phyloP scores from a whole-genome alignment of 1,140 invertebrate species.

The Arion vulgaris region DNA sequence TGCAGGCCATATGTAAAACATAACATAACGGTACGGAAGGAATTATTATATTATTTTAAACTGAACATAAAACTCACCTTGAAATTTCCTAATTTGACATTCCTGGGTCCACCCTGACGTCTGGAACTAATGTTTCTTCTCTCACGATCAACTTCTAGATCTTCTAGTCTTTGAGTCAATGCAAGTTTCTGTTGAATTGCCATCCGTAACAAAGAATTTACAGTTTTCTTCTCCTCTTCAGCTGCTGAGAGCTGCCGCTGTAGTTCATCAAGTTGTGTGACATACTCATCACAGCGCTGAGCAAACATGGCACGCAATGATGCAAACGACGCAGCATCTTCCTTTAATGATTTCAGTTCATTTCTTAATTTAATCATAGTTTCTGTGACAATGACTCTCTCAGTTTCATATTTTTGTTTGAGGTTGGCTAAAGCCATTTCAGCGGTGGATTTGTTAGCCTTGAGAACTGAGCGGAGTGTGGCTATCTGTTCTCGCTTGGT shows the following conservation, averaged over 20 bases:
- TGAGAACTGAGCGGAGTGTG: conserved; percentile 95
- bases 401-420: conserved; percentile 99
- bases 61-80: conserved; percentile 52
- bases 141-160: conserved; percentile 90
- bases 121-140: conserved; percentile 74
- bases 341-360: conserved; percentile 93
- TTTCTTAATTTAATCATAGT: conserved; percentile 97
- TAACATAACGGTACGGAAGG: no score
- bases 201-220: conserved; percentile 95
- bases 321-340: conserved; percentile 99
- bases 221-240: conserved; percentile 98
- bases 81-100: conserved; percentile 60
- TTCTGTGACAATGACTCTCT: conserved; percentile 97
- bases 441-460: conserved; percentile 98
- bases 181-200: conserved; percentile 97
- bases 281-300: conserved; percentile 98
- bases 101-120: conserved; percentile 53
- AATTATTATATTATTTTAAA: no score
- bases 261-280: conserved; percentile 97
- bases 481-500: conserved; percentile 99
- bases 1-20: no score
- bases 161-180: conserved; percentile 91
- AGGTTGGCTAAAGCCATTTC: conserved; percentile 97
- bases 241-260: conserved; percentile 77
- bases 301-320: conserved; percentile 99